Evolutionary conservation across 2,888 invertebrate genomes (phyloP).

Genomic region (Spisula solida): DNA sequence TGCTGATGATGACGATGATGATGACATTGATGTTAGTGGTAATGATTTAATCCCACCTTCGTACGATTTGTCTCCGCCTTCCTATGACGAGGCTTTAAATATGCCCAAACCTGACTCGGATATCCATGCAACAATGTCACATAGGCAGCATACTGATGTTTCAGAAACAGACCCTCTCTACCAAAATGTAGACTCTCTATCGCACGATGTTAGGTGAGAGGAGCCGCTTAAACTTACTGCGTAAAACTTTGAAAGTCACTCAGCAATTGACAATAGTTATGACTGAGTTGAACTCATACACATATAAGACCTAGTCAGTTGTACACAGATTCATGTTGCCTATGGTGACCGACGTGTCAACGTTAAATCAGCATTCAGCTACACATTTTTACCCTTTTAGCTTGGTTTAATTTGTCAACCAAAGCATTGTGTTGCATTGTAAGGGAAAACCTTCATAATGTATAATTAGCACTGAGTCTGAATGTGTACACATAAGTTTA

Average conservation of each 20-base stretch:
- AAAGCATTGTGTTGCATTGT: neutral
- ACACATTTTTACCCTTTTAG: neutral
- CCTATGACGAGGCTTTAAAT: constrained; percentile 76
- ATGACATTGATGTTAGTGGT: constrained; percentile 65
- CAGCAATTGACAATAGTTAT: neutral
- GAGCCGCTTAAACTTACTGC: neutral
- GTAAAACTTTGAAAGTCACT: neutral
- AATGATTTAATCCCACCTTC: constrained; percentile 73
- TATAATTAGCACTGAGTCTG: neutral
- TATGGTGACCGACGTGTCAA: neutral
- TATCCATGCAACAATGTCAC: neutral
- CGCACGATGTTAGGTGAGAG: constrained; percentile 23
- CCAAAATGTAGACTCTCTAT: constrained; percentile 58
- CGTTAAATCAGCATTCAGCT: neutral
- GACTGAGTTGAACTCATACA: neutral
- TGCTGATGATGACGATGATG: constrained; percentile 54
- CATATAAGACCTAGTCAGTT: neutral
- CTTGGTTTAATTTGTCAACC: neutral
- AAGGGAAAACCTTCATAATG: neutral
- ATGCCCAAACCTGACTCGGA: constrained; percentile 72
- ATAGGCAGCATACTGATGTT: constrained; percentile 8
- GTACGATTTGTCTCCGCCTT: constrained; percentile 73
- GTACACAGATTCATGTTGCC: neutral
- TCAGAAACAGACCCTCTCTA: constrained; percentile 62
- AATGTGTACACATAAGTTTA: constrained; percentile 6